These are phyloP conservation scores for Entosphenus tridentatus DNA, from an alignment of 2,113 vertebrate species.

Conservation along the genomic window DNA sequence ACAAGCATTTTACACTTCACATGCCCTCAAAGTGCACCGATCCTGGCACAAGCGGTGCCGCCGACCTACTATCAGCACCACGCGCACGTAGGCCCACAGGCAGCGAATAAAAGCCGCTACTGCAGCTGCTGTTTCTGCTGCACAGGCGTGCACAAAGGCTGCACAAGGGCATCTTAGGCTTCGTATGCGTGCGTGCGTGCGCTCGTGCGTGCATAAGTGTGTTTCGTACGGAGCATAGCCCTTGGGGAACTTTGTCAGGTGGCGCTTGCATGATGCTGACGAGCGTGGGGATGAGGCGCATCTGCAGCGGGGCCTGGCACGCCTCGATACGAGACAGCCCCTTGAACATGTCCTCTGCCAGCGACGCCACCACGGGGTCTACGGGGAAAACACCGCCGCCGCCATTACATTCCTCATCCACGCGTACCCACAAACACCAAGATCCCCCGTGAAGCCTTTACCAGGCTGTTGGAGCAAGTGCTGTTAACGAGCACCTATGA, in stretches of 20 bases:
- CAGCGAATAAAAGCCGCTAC: conserved; percentile 17
- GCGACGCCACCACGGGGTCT: conserved; percentile 89
- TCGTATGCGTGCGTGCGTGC: too few relatives aligned
- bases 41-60: conserved; percentile 13
- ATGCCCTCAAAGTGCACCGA: too few relatives aligned
- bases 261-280: conserved; percentile 98
- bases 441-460: too few relatives aligned
- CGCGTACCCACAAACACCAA: too few relatives aligned
- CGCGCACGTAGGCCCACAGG: conserved; percentile 69
- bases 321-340: conserved; percentile 83
- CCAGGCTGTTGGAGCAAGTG: too few relatives aligned
- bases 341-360: conserved; percentile 96
- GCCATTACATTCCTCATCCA: too few relatives aligned
- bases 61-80: conserved; percentile 64
- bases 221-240: conserved; percentile 57
- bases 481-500: too few relatives aligned
- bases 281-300: conserved; percentile 81
- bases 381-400: conserved; percentile 13
- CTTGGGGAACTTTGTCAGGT: conserved; percentile 74
- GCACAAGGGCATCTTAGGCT: too few relatives aligned
- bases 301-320: conserved; percentile 88
- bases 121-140: too few relatives aligned
- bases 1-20: too few relatives aligned
- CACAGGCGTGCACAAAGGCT: too few relatives aligned
- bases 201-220: too few relatives aligned